These are phyloP conservation scores for Dione juno DNA, from an alignment of 2,888 invertebrate species.

Conservation along the genomic window DNA sequence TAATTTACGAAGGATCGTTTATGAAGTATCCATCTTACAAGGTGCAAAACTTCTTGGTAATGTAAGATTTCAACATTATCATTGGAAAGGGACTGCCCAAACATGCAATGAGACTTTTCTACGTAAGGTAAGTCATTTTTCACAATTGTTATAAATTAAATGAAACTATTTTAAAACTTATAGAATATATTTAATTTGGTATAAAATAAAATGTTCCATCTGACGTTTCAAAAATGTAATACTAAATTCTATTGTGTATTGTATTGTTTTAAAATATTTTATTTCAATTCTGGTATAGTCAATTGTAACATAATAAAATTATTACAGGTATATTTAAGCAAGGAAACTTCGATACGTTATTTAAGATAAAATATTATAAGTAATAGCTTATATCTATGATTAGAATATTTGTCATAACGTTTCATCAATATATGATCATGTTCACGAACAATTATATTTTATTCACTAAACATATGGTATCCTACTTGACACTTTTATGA, in stretches of 20 bases:
- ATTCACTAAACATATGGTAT: neutral
- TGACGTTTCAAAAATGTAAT: too few species aligned
- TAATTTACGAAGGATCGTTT: slow-evolving; percentile 87
- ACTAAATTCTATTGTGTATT: too few species aligned
- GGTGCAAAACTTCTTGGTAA: slow-evolving; percentile 87
- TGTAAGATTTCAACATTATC: slow-evolving; percentile 89
- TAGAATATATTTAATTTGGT: too few species aligned
- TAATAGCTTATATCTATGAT: neutral
- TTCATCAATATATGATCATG: neutral
- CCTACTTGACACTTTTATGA: slow-evolving; percentile 12
- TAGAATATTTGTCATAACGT: neutral
- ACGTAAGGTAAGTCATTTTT: slow-evolving; percentile 87
- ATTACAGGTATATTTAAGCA: too few species aligned
- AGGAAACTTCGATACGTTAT: too few species aligned
- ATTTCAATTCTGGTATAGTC: too few species aligned
- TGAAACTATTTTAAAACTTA: too few species aligned
- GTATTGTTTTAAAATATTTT: too few species aligned
- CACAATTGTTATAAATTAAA: too few species aligned
- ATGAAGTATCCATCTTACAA: slow-evolving; percentile 87
- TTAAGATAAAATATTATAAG: too few species aligned
- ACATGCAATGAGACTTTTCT: slow-evolving; percentile 95
- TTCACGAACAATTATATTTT: neutral
- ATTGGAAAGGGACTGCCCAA: slow-evolving; percentile 93
- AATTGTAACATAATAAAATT: too few species aligned
- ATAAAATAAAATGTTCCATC: too few species aligned